phyloP scores from a whole-genome alignment of 2,113 vertebrate species.

The Gobius niger region DNA sequence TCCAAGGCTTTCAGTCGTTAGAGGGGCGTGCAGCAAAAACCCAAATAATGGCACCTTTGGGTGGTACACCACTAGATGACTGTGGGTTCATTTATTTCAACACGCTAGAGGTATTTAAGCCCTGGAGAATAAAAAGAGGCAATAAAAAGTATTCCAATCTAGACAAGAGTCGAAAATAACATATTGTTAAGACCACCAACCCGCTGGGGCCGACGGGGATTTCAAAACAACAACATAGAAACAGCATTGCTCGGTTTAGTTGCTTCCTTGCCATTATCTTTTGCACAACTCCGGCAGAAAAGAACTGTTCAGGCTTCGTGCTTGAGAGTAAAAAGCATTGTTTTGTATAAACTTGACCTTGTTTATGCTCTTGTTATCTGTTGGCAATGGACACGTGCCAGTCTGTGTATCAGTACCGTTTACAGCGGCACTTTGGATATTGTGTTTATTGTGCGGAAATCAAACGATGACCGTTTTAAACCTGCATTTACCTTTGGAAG shows the following conservation, averaged over 20 bases:
- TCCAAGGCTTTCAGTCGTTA: slow-evolving; percentile 16
- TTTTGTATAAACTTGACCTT: neutral
- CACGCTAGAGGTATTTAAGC: slow-evolving; percentile 19
- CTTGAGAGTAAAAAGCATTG: too few relatives aligned
- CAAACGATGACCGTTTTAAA: neutral
- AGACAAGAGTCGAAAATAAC: neutral
- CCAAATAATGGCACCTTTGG: slow-evolving; percentile 54
- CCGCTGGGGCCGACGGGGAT: too few relatives aligned
- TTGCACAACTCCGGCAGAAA: neutral
- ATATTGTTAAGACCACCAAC: neutral
- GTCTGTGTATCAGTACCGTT: neutral
- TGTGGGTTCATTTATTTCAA: slow-evolving; percentile 45
- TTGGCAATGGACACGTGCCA: too few relatives aligned
- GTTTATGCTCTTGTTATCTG: neutral
- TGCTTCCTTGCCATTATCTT: neutral
- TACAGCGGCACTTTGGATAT: neutral
- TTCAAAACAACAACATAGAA: neutral
- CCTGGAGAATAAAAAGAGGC: slow-evolving; percentile 16
- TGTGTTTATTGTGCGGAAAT: slow-evolving; percentile 9
- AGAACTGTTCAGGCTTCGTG: neutral
- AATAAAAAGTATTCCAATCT: slow-evolving; percentile 38
- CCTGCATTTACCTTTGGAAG: slow-evolving; percentile 36
- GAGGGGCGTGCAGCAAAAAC: slow-evolving; percentile 17
- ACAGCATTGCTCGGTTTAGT: neutral
- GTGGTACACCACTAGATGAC: slow-evolving; percentile 29